Evolutionary conservation across 2,797 vertebrate species (phyloP).

Genomic region (Distichodus sexfasciatus): DNA sequence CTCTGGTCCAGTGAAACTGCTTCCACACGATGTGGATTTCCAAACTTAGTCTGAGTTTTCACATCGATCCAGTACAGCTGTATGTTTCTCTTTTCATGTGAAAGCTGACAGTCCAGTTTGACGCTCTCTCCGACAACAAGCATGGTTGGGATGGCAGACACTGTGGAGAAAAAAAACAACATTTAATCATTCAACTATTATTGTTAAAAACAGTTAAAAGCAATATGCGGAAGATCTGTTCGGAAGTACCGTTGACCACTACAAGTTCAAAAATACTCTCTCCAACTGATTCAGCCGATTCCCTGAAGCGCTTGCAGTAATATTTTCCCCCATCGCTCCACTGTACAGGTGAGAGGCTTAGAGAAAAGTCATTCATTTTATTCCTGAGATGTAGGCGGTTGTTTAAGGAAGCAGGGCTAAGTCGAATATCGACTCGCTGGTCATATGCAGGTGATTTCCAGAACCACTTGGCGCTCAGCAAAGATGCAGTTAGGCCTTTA

Average conservation of each 20-base stretch:
- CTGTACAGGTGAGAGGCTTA: neutral
- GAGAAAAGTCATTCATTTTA: neutral
- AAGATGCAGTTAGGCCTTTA: neutral
- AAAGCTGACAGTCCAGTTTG: neutral
- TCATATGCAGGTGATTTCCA: neutral
- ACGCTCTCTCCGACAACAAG: neutral
- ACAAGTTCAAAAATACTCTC: constrained; percentile 7
- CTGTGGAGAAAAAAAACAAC: neutral
- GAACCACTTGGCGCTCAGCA: neutral
- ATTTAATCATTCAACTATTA: neutral
- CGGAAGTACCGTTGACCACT: constrained; percentile 5
- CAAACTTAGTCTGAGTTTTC: neutral
- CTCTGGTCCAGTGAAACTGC: neutral
- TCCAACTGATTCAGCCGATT: neutral
- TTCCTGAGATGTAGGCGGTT: neutral
- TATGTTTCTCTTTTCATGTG: neutral
- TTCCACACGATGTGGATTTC: neutral
- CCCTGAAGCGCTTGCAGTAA: neutral
- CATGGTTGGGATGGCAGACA: neutral
- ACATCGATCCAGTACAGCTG: neutral
- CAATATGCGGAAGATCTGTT: too few species aligned
- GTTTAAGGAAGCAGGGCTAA: neutral
- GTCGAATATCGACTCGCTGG: neutral
- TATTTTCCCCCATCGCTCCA: constrained; percentile 4
- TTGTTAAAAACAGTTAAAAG: too few species aligned